phyloP scores from a whole-genome alignment of 1,140 invertebrate species.

The Solenopsis fugax region DNA sequence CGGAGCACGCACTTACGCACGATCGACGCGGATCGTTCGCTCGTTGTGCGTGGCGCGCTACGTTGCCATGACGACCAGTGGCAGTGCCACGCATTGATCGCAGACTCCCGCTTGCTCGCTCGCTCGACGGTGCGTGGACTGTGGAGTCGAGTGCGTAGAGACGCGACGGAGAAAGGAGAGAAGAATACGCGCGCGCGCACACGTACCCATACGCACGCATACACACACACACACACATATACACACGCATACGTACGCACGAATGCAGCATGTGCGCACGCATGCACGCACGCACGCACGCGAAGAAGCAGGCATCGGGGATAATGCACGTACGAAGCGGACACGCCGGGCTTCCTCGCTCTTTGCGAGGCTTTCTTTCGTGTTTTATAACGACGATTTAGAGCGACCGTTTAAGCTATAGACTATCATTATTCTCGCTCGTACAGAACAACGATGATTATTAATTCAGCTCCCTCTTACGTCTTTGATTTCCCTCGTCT shows the following conservation, averaged over 20 bases:
- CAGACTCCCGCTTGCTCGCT: conserved; percentile 84
- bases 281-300: conserved; percentile 37
- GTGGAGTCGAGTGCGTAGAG: conserved; percentile 51
- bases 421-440: conserved; percentile 9
- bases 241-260: conserved; percentile 44
- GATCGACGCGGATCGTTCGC: conserved; percentile 83
- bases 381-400: conserved; percentile 68
- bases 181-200: conserved; percentile 51
- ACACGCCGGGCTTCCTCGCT: conserved; percentile 73
- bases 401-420: conserved; percentile 11
- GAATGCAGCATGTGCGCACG: background rate
- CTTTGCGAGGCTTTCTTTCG: conserved; percentile 67
- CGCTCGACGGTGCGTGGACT: conserved; percentile 78
- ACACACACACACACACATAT: conserved; percentile 11
- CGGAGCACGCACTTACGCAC: conserved; percentile 81
- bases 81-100: conserved; percentile 86
- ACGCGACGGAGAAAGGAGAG: conserved; percentile 27
- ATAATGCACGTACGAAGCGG: conserved; percentile 82
- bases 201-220: conserved; percentile 16
- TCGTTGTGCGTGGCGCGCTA: conserved; percentile 82
- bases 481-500: background rate
- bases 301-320: conserved; percentile 75
- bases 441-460: conserved; percentile 11
- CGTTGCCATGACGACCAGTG: conserved; percentile 84
- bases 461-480: conserved; percentile 10